Percentiles rank a stretch among this genome's conserved stretches.
phyloP scores from a whole-genome alignment of 92 coral and sea anemone species.

The Virgularia gustaviana region DNA sequence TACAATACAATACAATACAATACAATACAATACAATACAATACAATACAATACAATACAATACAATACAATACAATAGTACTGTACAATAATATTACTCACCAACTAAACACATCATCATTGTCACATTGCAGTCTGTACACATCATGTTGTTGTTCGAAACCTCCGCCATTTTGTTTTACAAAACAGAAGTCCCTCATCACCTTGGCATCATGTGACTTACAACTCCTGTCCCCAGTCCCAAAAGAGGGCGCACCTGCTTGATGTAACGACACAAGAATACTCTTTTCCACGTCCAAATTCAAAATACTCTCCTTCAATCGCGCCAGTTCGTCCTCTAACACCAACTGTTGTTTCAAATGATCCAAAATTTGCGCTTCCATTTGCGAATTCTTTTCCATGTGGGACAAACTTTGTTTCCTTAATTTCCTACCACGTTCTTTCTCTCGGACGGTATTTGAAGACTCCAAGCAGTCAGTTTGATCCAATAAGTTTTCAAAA shows the following conservation, averaged over 20 bases:
- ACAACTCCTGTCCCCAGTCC: not conserved
- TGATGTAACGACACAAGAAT: constrained; percentile 9
- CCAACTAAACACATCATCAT: constrained; percentile 31
- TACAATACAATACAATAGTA: too few relatives aligned
- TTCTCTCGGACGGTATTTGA: constrained; percentile 60
- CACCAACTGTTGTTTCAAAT: constrained; percentile 70
- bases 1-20: too few relatives aligned
- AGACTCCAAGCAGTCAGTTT: constrained; percentile 53
- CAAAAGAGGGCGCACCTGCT: not conserved
- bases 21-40: too few relatives aligned
- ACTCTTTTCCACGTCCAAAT: constrained; percentile 63
- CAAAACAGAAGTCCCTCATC: constrained; percentile 30
- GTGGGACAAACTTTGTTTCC: constrained; percentile 64
- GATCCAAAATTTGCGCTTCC: constrained; percentile 72
- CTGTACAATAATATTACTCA: not conserved
- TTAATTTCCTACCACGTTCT: constrained; percentile 56
- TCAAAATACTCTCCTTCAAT: constrained; percentile 66
- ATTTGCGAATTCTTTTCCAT: constrained; percentile 79
- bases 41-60: too few relatives aligned
- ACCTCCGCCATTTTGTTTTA: constrained; percentile 1
- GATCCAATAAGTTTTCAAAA: constrained; percentile 57
- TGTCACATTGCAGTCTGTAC: constrained; percentile 7
- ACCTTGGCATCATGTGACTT: constrained; percentile 15
- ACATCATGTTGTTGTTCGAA: constrained; percentile 18
- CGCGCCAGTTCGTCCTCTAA: constrained; percentile 71